Conservation (phyloP, 2,113 vertebrate species). For the Solenodon paradoxus region DNA sequence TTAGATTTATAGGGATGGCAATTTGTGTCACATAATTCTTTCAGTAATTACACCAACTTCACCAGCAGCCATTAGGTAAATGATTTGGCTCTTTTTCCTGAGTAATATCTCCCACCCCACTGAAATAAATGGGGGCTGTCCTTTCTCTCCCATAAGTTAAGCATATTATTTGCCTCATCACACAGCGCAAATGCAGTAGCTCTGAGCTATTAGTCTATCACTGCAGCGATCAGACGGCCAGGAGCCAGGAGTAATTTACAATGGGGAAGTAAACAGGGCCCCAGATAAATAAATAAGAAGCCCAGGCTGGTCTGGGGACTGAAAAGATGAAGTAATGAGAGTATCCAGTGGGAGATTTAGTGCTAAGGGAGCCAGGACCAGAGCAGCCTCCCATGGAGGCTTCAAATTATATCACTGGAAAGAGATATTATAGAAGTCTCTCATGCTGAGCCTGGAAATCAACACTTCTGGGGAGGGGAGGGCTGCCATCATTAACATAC, state of each 20-base stretch:
- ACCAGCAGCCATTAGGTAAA: slow-evolving; percentile 71
- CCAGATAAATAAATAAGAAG: slow-evolving; percentile 74
- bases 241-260: slow-evolving; percentile 76
- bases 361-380: slow-evolving; percentile 66
- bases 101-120: slow-evolving; percentile 59
- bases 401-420: slow-evolving; percentile 74
- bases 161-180: slow-evolving; percentile 77
- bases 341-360: slow-evolving; percentile 72
- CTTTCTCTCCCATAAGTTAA: slow-evolving; percentile 71
- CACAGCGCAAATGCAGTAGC: slow-evolving; percentile 66
- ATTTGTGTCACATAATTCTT: slow-evolving; percentile 74
- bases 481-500: slow-evolving; percentile 58
- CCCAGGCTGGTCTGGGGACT: slow-evolving; percentile 34
- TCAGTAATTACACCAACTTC: slow-evolving; percentile 70
- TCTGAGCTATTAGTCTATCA: slow-evolving; percentile 72
- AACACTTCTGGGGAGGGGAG: slow-evolving; percentile 33
- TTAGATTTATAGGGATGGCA: slow-evolving; percentile 61
- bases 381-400: slow-evolving; percentile 66
- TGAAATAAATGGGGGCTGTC: slow-evolving; percentile 74
- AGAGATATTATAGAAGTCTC: slow-evolving; percentile 66
- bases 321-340: slow-evolving; percentile 75
- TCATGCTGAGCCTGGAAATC: slow-evolving; percentile 63
- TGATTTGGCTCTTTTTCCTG: slow-evolving; percentile 63
- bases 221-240: slow-evolving; percentile 63
- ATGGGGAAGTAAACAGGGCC: slow-evolving; percentile 72